Base-by-base conservation (phyloP, 2,888 invertebrate species). In the Cataglyphis albicans region DNA sequence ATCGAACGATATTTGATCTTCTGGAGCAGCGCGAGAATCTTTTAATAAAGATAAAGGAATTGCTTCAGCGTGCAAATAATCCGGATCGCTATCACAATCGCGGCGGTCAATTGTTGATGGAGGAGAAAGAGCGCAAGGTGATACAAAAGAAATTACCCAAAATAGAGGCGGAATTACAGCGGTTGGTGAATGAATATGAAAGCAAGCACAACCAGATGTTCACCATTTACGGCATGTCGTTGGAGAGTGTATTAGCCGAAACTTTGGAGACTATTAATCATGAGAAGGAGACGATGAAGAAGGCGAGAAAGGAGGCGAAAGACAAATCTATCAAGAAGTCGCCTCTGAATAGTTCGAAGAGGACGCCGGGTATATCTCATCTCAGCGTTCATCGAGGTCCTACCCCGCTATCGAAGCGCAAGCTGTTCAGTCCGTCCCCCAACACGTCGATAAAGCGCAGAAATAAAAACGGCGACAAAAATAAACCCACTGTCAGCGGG, bases 101-200 rank as follows among this genome's bases (percentile, higher is more conserved):
- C 55, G 98, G 98, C 0, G 98, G 98, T 0, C 97, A 98, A 88
- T 95, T 99, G 7, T 95, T 99, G 1, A 96, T 96, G 74, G 98
- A 98, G 93, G 98, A 99, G 94, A 98, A 97, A 90, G 98, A 98
- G 91, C 95, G 98, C n/a, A 98, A 98, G 93, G 95, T 96, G 10
- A 96, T 98, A 12, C 96, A 96, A 52, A 97, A 87, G 86, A 95
- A 97, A 95, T 94, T 98, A 72, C 98, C 98, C 0, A 97, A 97
- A 94, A 96, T 98, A 59, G 97, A 98, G 93, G 95, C 95, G 0
- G 96, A 97, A 91, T 95, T 98, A 0, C 95, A 95, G 1, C 95
- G 95, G 0, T 89, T 97, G 73, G 96, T 96, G 5, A 91, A 94
- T 0, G 95, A 95, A 0, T 92, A 92, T 75, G 91, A 92, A 72